These are phyloP conservation scores for Biston stratarius DNA, from an alignment of 2,888 invertebrate genomes.

Conservation along the genomic window DNA sequence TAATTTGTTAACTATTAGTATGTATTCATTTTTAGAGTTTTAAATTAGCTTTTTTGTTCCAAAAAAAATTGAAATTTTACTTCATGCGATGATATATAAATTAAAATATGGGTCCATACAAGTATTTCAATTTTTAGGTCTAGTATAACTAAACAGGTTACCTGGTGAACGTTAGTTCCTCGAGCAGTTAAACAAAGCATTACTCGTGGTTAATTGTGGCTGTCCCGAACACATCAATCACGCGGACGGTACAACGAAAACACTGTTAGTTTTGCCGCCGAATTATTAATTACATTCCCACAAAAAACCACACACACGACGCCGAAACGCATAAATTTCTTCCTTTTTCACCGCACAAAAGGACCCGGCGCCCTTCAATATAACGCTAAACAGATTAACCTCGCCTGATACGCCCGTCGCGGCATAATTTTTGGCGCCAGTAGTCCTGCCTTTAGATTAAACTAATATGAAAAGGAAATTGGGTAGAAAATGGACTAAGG, in stretches of 20 bases:
- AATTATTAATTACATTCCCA: conserved; percentile 86
- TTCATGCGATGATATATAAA: no score
- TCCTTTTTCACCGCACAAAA: conserved; percentile 85
- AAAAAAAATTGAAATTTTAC: no score
- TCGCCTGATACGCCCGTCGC: conserved; percentile 81
- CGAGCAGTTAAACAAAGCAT: conserved; percentile 42
- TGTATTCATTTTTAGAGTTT: no score
- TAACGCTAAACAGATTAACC: conserved; percentile 84
- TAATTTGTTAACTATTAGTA: no score
- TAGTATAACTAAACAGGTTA: conserved; percentile 5
- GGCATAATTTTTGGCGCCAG: conserved; percentile 86
- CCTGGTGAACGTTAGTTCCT: conserved; percentile 27
- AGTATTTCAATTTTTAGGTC: no score
- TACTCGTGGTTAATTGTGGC: conserved; percentile 65
- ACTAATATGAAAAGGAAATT: conserved; percentile 87
- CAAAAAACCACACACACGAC: conserved; percentile 84
- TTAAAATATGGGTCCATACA: no score
- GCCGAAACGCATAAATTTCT: conserved; percentile 86
- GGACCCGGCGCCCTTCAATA: conserved; percentile 78
- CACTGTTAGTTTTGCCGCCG: conserved; percentile 88
- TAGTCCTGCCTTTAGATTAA: conserved; percentile 85
- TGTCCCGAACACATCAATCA: conserved; percentile 76
- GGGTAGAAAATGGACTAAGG: conserved; percentile 85
- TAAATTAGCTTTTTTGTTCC: no score
- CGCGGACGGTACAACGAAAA: conserved; percentile 79